These are phyloP conservation scores for Brachypteracias leptosomus DNA, from an alignment of 2,113 vertebrate species.

Conservation along the genomic window DNA sequence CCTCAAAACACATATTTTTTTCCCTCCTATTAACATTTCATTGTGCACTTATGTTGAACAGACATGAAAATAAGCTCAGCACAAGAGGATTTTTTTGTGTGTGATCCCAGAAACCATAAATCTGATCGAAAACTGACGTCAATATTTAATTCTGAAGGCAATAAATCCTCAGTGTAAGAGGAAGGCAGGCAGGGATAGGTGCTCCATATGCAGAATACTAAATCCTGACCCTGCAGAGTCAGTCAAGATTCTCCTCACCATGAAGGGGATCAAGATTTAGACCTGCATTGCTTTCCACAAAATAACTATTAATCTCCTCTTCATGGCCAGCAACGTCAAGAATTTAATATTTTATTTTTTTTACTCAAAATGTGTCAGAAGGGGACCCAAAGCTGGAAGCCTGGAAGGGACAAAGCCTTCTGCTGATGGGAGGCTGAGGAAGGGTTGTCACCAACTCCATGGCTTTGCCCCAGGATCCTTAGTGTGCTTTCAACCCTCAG, in stretches of 20 bases:
- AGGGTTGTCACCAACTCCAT: not conserved
- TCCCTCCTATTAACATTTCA: not conserved
- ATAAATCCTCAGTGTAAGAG: constrained; percentile 34
- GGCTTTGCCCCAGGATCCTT: not conserved
- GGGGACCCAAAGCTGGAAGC: not conserved
- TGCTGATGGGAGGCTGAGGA: not conserved
- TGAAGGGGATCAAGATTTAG: not conserved
- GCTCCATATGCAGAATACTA: constrained; percentile 28
- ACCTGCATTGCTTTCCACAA: accelerated
- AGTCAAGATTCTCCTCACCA: not conserved
- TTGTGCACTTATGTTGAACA: not conserved
- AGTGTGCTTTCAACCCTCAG: not conserved
- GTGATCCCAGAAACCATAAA: not conserved
- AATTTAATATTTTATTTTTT: not conserved
- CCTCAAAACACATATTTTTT: not conserved
- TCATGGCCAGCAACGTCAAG: not conserved
- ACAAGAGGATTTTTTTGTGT: not conserved
- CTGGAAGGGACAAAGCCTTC: not conserved
- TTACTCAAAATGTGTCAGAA: not conserved
- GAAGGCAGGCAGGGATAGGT: constrained; percentile 19
- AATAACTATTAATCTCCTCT: not conserved
- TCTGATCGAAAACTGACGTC: constrained; percentile 33
- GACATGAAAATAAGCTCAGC: constrained; percentile 6
- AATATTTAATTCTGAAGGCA: constrained; percentile 46
- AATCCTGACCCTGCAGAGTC: constrained; percentile 6